phyloP scores from a whole-genome alignment of 2,113 vertebrate genomes.

The Eurystomus gularis region DNA sequence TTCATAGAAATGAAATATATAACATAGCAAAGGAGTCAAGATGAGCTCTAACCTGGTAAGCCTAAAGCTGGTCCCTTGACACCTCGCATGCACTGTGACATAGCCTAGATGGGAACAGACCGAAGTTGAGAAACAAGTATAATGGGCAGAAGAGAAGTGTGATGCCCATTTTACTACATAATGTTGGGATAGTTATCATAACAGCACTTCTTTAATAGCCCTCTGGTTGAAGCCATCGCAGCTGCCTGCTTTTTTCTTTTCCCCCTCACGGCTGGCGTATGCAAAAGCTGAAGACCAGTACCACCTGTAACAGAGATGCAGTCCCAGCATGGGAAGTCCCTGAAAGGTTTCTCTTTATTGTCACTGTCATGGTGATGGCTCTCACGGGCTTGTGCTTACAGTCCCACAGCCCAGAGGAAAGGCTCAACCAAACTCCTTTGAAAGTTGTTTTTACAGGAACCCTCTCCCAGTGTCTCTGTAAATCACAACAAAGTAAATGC shows the following conservation, averaged over 20 bases:
- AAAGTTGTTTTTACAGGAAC: background rate
- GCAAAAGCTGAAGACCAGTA: background rate
- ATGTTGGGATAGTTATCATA: background rate
- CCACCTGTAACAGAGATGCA: background rate
- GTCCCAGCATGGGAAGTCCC: fast-evolving
- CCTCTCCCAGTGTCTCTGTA: background rate
- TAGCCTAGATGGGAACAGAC: background rate
- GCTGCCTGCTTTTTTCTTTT: background rate
- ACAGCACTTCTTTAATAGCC: background rate
- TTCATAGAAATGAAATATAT: background rate
- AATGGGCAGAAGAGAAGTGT: background rate
- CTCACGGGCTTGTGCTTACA: background rate
- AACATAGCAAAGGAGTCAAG: background rate
- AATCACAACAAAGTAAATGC: background rate
- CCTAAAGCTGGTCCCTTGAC: background rate
- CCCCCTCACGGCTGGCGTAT: background rate
- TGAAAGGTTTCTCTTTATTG: background rate
- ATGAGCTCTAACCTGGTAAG: background rate
- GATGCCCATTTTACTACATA: background rate
- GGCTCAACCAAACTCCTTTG: background rate
- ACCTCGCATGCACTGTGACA: fast-evolving
- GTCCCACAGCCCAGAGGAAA: background rate
- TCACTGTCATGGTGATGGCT: fast-evolving
- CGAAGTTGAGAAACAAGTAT: background rate
- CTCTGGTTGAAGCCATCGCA: background rate